Evolutionary conservation across 2,888 invertebrate species (phyloP).

Genomic region (Amaurobius ferox): DNA sequence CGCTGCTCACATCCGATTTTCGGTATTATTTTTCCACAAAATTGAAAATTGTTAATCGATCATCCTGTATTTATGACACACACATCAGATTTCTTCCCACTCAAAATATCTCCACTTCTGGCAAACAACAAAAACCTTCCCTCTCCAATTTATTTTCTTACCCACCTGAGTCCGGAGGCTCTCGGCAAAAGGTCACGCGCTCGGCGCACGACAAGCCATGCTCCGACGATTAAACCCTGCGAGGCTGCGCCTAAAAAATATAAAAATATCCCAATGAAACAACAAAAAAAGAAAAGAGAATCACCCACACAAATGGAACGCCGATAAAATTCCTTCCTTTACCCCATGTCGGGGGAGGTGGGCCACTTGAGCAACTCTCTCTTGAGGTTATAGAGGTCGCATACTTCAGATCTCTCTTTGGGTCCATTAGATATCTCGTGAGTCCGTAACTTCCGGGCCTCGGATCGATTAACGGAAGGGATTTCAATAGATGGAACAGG

Average conservation of each 20-base stretch:
- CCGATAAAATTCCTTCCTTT: constrained; percentile 12
- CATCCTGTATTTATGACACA: no score
- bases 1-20: no score
- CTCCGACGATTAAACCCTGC: not conserved
- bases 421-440: not conserved
- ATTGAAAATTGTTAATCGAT: no score
- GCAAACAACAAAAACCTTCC: no score
- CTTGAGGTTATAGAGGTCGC: not conserved
- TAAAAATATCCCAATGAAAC: no score
- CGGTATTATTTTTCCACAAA: no score
- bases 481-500: no score
- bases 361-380: constrained; percentile 1
- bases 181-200: constrained; percentile 10
- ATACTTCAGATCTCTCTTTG: constrained; percentile 5
- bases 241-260: not conserved
- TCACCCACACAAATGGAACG: constrained; percentile 23
- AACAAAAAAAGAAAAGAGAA: not conserved
- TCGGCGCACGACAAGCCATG: constrained; percentile 20
- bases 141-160: not conserved
- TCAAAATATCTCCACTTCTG: no score
- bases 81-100: no score
- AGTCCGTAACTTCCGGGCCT: constrained; percentile 11
- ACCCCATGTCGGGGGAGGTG: not conserved
- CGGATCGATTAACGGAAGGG: not conserved
- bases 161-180: constrained; percentile 4